Evolutionary conservation across 2,888 invertebrate genomes (phyloP), one percentile per base, ranked within the genome.

Genomic region (Melanostoma mellinum): DNA sequence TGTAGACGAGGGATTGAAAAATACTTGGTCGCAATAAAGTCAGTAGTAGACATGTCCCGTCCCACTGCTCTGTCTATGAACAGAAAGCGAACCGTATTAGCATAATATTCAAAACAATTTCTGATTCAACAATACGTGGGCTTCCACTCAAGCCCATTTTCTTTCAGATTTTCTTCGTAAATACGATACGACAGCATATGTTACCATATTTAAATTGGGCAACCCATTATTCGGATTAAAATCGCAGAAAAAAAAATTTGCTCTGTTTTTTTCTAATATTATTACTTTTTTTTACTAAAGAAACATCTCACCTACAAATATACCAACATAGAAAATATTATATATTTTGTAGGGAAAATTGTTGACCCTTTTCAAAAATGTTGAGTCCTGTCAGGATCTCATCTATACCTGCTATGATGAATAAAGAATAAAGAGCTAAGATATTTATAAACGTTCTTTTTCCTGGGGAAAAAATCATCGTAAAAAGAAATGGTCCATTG

Each of bases 321-420:
- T 33, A 35, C n/a, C 42, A 38, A 30, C 40, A 58, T 58, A 36
- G 6, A 53, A 3, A 42, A 42, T 8, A n/a, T 9, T 42, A 8
- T 42, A 55, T 6, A 9, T 35, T 8, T 46, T 46, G 50, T 38
- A 50, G 1, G n/a, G 10, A 3, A 38, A 63, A 46, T 53, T 10
- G 20, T 46, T 44, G 53, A 73, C 73, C 73, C 73, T 63, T 55
- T 63, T 73, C 61, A 63, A 63, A 72, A 48, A 55, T 38, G 32
- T 5, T 38, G 61, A 55, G 35, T 42, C 32, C 63, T 38, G 55
- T 73, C 63, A 36, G 20, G 40, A 35, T 60, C 42, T 35, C 32
- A 55, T 46, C 44, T 9, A 63, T 55, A 20, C 20, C 20, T 20
- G 20, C 48, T 32, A 73, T 48, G 63, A 63, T 50, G 48, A 63